Evolutionary conservation across 1,140 invertebrate genomes (phyloP).

Genomic region (Phthorimaea operculella): DNA sequence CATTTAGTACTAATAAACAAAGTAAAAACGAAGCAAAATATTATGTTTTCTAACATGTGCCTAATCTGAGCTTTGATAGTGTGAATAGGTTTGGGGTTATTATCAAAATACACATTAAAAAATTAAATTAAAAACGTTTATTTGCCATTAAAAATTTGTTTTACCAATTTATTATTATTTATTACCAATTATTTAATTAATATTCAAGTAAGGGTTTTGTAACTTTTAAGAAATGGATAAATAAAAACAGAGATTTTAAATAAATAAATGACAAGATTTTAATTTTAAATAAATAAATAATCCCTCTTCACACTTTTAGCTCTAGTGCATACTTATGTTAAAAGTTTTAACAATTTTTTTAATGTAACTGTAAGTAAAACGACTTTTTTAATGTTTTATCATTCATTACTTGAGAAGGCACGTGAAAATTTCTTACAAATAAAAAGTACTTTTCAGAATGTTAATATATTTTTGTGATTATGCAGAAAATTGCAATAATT

Average conservation of each 20-base stretch:
- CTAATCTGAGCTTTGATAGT: conserved; percentile 18
- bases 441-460: conserved; percentile 18
- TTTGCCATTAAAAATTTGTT: no score
- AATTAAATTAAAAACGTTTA: no score
- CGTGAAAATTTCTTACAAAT: conserved; percentile 61
- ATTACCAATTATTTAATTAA: no score
- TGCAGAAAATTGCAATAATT: neutral
- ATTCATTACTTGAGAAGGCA: conserved; percentile 60
- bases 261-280: no score
- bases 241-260: no score
- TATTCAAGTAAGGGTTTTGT: no score
- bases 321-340: conserved; percentile 42
- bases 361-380: conserved; percentile 47
- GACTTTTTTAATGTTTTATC: conserved; percentile 45
- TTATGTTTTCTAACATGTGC: conserved; percentile 22
- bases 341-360: conserved; percentile 44
- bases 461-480: neutral
- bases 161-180: no score
- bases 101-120: no score
- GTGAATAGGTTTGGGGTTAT: neutral
- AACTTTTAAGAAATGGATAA: no score
- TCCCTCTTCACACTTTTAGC: conserved; percentile 28
- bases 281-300: neutral
- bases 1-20: conserved; percentile 24
- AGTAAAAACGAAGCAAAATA: conserved; percentile 26